A percentile compares a stretch with the other conserved stretches of the same genome.
phyloP scores from a whole-genome alignment of 2,113 vertebrate genomes.

The Thunnus maccoyii region DNA sequence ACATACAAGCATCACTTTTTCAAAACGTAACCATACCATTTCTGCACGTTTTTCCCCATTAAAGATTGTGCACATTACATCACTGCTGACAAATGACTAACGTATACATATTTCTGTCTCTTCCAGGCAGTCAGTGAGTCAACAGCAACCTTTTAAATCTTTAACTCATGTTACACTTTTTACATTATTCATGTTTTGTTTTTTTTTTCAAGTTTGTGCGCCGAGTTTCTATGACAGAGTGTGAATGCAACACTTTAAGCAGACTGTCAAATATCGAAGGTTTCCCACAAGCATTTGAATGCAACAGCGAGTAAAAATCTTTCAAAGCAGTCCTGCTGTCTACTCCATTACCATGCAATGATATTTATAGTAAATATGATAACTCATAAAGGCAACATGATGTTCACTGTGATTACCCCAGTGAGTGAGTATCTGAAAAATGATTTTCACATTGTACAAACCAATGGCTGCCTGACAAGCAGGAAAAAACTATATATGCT shows the following conservation, averaged over 20 bases:
- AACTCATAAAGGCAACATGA: not conserved
- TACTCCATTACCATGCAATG: not conserved
- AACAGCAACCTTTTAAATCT: no score
- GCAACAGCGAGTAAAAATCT: constrained; percentile 6
- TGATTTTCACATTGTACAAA: not conserved
- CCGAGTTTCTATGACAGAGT: not conserved
- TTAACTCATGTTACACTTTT: not conserved
- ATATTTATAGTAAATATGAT: constrained; percentile 5
- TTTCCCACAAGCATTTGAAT: not conserved
- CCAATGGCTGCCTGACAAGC: not conserved
- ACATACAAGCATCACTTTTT: no score
- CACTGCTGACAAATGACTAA: not conserved
- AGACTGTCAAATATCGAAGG: not conserved
- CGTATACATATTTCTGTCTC: no score
- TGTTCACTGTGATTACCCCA: not conserved
- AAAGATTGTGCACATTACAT: not conserved
- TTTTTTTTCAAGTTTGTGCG: not conserved
- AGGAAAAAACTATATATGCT: not conserved
- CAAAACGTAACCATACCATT: no score
- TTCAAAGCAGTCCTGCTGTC: not conserved
- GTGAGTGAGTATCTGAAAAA: not conserved
- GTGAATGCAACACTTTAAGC: not conserved
- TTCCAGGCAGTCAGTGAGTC: no score
- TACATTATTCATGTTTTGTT: not conserved
- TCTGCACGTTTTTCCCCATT: no score